These are phyloP conservation scores for Falco concolor DNA, from an alignment of 2,797 vertebrate genomes.

Conservation along the genomic window DNA sequence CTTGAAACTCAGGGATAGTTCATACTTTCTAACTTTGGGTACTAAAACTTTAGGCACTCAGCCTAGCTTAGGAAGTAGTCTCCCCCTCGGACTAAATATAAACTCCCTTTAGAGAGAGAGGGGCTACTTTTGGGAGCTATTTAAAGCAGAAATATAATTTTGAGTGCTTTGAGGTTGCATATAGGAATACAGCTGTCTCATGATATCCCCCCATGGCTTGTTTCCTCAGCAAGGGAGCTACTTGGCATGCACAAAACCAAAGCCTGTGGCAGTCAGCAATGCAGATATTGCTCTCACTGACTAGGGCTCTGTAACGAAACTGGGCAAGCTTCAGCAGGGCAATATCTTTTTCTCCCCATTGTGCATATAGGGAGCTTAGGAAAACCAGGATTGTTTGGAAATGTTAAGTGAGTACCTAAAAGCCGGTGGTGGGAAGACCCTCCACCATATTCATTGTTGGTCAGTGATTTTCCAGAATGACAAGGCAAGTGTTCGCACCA, in stretches of 20 bases:
- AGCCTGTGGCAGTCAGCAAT: neutral
- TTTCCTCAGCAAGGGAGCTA: neutral
- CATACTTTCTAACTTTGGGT: neutral
- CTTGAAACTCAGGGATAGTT: neutral
- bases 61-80: neutral
- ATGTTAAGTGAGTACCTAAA: neutral
- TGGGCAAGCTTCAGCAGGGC: rapidly evolving
- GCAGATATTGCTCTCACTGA: neutral
- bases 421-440: neutral
- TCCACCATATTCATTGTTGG: neutral
- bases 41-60: neutral
- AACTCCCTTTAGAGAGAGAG: neutral
- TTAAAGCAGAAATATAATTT: neutral
- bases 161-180: neutral
- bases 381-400: neutral
- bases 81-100: neutral
- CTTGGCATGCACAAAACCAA: neutral
- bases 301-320: neutral
- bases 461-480: neutral
- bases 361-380: neutral
- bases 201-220: neutral
- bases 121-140: neutral
- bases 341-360: neutral
- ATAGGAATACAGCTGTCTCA: neutral
- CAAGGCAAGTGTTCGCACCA: neutral